Conservation (phyloP, 2,888 invertebrate species). For the Tholera decimalis region DNA sequence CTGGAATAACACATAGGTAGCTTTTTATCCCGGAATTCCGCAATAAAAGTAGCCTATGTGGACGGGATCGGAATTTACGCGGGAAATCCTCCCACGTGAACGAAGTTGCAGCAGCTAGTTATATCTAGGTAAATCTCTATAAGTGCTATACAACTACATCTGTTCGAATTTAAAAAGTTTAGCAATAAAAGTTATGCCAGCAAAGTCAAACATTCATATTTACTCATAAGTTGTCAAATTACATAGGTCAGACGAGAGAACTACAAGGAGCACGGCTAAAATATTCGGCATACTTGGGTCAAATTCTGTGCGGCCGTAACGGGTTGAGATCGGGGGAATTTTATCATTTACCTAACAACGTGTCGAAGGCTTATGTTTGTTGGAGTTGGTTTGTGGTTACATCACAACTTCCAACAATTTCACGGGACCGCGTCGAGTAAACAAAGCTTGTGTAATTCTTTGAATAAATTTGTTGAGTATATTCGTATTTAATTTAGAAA, state of each 20-base stretch:
- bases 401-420: conserved; percentile 44
- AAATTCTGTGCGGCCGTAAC: conserved; percentile 23
- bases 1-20: too few relatives aligned
- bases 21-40: too few relatives aligned
- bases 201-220: conserved; percentile 43
- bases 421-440: conserved; percentile 42
- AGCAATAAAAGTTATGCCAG: conserved; percentile 31
- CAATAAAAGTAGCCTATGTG: too few relatives aligned
- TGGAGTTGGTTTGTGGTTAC: conserved; percentile 47
- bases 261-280: conserved; percentile 13
- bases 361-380: conserved; percentile 46
- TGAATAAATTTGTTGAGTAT: conserved; percentile 48
- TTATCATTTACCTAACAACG: conserved; percentile 47
- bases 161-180: conserved; percentile 27
- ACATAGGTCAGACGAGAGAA: conserved; percentile 22
- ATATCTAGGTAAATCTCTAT: too few relatives aligned
- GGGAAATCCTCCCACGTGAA: too few relatives aligned
- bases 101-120: too few relatives aligned
- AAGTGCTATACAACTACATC: background rate
- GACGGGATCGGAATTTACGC: too few relatives aligned
- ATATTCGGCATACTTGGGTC: conserved; percentile 30
- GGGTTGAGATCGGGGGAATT: conserved; percentile 31
- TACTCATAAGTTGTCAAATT: conserved; percentile 44
- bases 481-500: conserved; percentile 49
- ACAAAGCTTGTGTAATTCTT: conserved; percentile 51